Conservation (phyloP, 2,797 vertebrate genomes). For the Spatula clypeata region DNA sequence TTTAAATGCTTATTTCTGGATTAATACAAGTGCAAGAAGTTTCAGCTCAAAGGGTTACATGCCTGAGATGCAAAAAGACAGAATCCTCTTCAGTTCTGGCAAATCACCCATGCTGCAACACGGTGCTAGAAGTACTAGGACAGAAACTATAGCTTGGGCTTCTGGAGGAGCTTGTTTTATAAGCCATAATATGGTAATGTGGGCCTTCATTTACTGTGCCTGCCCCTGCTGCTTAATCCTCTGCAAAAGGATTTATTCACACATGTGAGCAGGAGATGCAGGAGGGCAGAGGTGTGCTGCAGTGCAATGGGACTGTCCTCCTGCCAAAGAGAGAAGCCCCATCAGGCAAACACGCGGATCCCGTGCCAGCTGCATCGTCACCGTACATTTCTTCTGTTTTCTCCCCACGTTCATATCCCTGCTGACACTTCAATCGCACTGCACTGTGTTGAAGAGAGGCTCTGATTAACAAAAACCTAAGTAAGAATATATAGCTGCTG, state of each 20-base stretch:
- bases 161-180: not conserved
- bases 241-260: not conserved
- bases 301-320: not conserved
- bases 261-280: not conserved
- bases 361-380: not conserved
- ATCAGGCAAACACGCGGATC: fast-evolving
- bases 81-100: not conserved
- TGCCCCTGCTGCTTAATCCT: not conserved
- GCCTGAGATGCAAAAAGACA: not conserved
- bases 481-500: not conserved
- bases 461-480: not conserved
- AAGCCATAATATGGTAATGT: not conserved
- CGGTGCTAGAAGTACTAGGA: not conserved
- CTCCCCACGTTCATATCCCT: fast-evolving
- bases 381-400: not conserved
- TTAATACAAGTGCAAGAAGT: not conserved
- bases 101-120: not conserved
- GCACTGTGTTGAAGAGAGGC: not conserved
- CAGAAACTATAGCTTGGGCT: not conserved
- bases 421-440: not conserved
- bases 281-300: not conserved
- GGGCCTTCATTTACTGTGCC: not conserved
- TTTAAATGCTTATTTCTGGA: not conserved
- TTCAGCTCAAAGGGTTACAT: not conserved
- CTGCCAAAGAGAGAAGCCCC: not conserved